A percentile compares a stretch with the other conserved stretches of the same genome.
Evolutionary conservation across 2,888 invertebrate species (phyloP).

Genomic region (Ochlodes sylvanus): DNA sequence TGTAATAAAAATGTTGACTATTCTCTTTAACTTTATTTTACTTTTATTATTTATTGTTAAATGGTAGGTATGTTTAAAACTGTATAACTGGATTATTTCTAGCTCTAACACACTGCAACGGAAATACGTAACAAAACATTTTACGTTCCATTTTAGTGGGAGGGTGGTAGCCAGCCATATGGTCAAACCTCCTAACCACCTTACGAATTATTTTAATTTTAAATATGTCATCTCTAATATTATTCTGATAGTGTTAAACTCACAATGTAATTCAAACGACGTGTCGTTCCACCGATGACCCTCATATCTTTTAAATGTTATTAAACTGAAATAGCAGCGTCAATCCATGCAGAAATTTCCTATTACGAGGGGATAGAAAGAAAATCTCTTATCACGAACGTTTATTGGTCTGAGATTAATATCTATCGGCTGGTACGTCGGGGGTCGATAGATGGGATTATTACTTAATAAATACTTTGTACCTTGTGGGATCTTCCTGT

Average conservation of each 20-base stretch:
- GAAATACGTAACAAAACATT: no score
- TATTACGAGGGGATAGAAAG: slow-evolving; percentile 74
- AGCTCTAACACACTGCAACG: no score
- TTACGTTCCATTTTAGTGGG: no score
- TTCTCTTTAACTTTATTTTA: no score
- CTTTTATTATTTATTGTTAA: no score
- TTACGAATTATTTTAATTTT: no score
- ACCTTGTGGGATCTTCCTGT: slow-evolving; percentile 44
- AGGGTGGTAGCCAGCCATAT: no score
- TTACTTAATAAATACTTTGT: slow-evolving; percentile 62
- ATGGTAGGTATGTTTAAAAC: no score
- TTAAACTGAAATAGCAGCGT: slow-evolving; percentile 74
- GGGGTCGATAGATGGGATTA: slow-evolving; percentile 62
- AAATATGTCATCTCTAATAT: no score
- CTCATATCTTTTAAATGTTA: slow-evolving; percentile 52
- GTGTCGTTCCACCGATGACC: slow-evolving; percentile 39
- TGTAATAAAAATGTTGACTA: no score
- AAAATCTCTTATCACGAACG: slow-evolving; percentile 80
- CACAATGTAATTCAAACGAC: neutral
- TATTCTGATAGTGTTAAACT: neutral
- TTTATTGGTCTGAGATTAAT: slow-evolving; percentile 68
- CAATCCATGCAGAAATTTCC: slow-evolving; percentile 76
- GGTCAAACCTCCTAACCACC: no score
- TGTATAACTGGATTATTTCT: no score
- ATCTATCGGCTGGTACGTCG: slow-evolving; percentile 61